A percentile compares a stretch with the other conserved stretches of the same genome.
phyloP scores from a whole-genome alignment of 2,797 vertebrate genomes.

The Eulemur rubriventer region DNA sequence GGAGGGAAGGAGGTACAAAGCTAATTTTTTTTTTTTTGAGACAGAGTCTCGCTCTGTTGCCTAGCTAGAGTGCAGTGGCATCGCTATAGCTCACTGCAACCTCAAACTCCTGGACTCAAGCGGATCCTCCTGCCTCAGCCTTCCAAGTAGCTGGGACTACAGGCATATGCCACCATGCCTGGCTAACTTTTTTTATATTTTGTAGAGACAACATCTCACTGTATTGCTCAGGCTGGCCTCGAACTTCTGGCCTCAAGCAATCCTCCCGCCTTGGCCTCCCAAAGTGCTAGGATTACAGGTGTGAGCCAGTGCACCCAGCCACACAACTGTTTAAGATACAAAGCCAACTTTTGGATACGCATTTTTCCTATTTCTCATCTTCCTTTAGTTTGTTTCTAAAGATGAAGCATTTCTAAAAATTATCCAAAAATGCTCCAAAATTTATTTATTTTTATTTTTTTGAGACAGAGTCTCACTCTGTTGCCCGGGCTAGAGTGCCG shows the following conservation, averaged over 20 bases:
- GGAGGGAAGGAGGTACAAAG: background rate
- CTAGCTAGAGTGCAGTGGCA: no score
- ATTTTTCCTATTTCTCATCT: background rate
- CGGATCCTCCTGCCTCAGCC: background rate
- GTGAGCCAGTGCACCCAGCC: no score
- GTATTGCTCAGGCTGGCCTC: background rate
- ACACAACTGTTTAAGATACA: background rate
- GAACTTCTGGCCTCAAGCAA: background rate
- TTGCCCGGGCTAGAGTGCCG: no score
- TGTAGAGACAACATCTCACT: background rate
- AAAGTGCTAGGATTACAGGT: background rate
- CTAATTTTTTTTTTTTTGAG: background rate
- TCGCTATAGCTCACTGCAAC: background rate
- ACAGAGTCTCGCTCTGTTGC: background rate
- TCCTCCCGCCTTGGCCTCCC: background rate
- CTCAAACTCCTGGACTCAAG: background rate
- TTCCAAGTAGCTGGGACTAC: background rate
- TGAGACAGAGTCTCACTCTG: no score
- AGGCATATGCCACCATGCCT: background rate
- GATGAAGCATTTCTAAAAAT: background rate
- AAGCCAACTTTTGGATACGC: background rate
- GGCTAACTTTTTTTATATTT: background rate
- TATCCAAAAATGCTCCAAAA: slow-evolving; percentile 31
- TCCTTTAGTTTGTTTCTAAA: background rate
- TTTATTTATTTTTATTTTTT: slow-evolving; percentile 10